Evolutionary conservation across 2,888 invertebrate species (phyloP), one percentile per base, ranked within the genome.

Genomic region (Ectemnius lituratus): DNA sequence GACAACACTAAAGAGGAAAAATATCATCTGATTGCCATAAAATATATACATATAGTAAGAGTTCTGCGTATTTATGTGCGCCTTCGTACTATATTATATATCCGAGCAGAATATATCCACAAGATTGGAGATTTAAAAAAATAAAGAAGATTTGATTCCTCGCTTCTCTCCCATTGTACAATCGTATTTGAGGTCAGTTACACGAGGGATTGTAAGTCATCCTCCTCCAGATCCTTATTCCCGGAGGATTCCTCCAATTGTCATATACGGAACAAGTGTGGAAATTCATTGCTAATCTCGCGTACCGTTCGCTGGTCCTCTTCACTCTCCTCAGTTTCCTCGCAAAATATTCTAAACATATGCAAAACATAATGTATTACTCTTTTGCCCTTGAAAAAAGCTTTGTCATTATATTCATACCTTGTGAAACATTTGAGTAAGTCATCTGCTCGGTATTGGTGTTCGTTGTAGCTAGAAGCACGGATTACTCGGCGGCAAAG

Each of bases 211-310:
- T 89, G 89, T 57, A 89, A 76, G 71, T 89, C 86, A 62, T 88
- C 88, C 70, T 90, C 90, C 62, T 88, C 87, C 75, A 85, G 84
- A 52, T 86, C 84, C 69, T 84, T 81, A 56, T 81, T 64, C 14
- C 80, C 80, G 77, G 88, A 87, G 86, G 87, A 79, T 59, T 78
- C 78, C 57, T 85, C 73, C 64, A 85, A 84, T 78, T 88, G 90
- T 90, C 90, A 89, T 86, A 89, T 89, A 64, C 91, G 90, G 74
- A 92, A 91, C 62, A 91, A 87, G 78, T 95, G 95, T 14, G 96
- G 96, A 92, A 96, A 97, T 91, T 97, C 96, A 90, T 96, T 96
- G 79, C 95, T 95, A 82, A 97, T 96, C 83, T 96, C 95, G 67
- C 95, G 93, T 14, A 97, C 96, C 60, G 96, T 92, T 76, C 94